phyloP scores from a whole-genome alignment of 1,140 invertebrate genomes.

The Leptinotarsa texana region DNA sequence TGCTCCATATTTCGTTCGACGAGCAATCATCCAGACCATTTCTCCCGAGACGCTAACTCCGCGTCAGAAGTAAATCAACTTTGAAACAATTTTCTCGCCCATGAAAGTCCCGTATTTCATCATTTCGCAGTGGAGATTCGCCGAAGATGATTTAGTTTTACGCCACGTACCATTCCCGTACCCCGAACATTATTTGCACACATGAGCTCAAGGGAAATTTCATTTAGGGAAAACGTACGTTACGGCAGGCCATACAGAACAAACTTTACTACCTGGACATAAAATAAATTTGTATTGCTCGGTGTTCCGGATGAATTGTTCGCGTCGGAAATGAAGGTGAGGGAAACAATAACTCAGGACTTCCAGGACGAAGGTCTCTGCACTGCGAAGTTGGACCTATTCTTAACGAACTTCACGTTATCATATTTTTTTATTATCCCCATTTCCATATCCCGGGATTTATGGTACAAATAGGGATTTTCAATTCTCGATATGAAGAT shows the following conservation, averaged over 20 bases:
- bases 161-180: not conserved
- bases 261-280: constrained; percentile 3
- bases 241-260: not conserved
- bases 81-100: not conserved
- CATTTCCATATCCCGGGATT: no score
- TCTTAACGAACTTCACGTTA: no score
- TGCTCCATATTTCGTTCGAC: no score
- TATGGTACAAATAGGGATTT: no score
- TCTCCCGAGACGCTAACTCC: not conserved
- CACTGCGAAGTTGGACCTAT: no score
- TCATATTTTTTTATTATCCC: no score
- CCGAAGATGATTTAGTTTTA: constrained; percentile 4
- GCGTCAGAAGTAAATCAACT: constrained; percentile 11
- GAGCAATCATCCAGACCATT: not conserved
- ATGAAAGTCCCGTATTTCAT: constrained; percentile 4
- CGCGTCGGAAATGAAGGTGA: not conserved
- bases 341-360: no score
- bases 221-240: constrained; percentile 2
- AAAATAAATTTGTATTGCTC: not conserved
- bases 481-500: no score
- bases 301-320: not conserved
- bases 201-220: not conserved
- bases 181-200: not conserved
- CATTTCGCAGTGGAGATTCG: not conserved
- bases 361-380: no score